These are phyloP conservation scores for Gymnarchus niloticus DNA, from an alignment of 2,113 vertebrate species.

Conservation along the genomic window DNA sequence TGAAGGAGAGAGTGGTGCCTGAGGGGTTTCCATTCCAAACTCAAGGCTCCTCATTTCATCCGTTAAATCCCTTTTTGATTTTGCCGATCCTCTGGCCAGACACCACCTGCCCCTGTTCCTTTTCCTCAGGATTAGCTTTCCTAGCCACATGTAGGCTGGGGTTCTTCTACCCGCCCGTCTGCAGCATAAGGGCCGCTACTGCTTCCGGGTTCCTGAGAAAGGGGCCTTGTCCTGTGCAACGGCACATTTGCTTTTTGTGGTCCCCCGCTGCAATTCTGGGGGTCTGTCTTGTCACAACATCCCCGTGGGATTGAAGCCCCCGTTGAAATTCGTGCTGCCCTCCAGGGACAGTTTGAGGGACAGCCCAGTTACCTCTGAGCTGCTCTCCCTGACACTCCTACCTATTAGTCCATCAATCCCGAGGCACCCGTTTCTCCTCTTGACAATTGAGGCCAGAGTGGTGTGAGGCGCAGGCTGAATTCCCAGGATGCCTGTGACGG, in stretches of 20 bases:
- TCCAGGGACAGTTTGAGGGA: too few relatives aligned
- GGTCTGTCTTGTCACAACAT: too few relatives aligned
- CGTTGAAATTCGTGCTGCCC: too few relatives aligned
- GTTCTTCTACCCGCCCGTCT: background rate
- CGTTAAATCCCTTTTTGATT: constrained; percentile 46
- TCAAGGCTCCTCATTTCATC: constrained; percentile 24
- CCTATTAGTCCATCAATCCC: constrained; percentile 39
- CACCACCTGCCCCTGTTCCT: constrained; percentile 57
- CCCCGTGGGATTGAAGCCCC: too few relatives aligned
- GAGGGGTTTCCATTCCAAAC: too few relatives aligned
- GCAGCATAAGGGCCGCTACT: background rate
- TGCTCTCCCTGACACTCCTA: constrained; percentile 31
- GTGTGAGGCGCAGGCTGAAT: constrained; percentile 48
- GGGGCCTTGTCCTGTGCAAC: too few relatives aligned
- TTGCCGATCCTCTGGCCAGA: constrained; percentile 58
- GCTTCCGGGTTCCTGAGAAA: too few relatives aligned
- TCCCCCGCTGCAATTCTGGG: too few relatives aligned
- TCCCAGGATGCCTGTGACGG: constrained; percentile 59
- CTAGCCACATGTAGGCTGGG: constrained; percentile 2
- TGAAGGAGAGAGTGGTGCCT: background rate
- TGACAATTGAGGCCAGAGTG: constrained; percentile 61
- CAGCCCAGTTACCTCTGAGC: constrained; percentile 9
- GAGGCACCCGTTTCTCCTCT: constrained; percentile 52
- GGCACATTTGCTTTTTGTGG: too few relatives aligned
- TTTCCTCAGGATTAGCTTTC: constrained; percentile 5